Evolutionary conservation across 53 echinoderm and acorn worm genomes (phyloP), one percentile per base, ranked within the genome.

Genomic region (Holothuria leucospilota): DNA sequence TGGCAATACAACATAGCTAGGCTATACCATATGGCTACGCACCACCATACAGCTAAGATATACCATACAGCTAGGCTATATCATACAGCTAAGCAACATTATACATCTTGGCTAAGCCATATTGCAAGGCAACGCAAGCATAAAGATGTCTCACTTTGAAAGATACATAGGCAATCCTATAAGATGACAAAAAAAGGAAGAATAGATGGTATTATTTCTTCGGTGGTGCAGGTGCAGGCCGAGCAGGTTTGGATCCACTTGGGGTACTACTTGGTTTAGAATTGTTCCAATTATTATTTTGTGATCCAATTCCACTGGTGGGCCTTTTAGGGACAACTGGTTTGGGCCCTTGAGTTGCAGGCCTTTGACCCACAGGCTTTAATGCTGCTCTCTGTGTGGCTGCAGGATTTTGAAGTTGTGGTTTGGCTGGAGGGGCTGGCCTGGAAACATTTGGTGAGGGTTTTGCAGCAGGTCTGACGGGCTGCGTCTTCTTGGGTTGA

Each of bases 241-340:
- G 46, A 27, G 21, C 27, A 15, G 75, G 75, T 26, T 75, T 42
- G 21, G 51, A 13, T 2, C 23, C 52, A 28, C 34, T n/a, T 29
- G 20, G 7, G 20, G 38, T 12, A 39, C 20, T 20, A 14, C 20
- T 38, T 21, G 38, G 38, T 1, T 30, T 49, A 26, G 75, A 75
- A 75, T 75, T 75, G 28, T 75, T 75, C 75, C 75, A 75, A 28
- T 75, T 75, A 52, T 39, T 75, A 49, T 75, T 75, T 20, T 75
- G 75, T n/a, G 51, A 27, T 24, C 75, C 75, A 20, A n/a, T n/a
- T 51, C 51, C 49, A 26, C 75, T 75, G 26, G 52, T 27, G 13
- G 75, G 75, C 27, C 75, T 46, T 27, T 49, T 75, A 1, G 75
- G 75, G 12, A 75, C n/a, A 24, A 28, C 20, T 21, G 75, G 75